Conservation (phyloP, 2,888 invertebrate genomes). For the Agrochola circellaris region DNA sequence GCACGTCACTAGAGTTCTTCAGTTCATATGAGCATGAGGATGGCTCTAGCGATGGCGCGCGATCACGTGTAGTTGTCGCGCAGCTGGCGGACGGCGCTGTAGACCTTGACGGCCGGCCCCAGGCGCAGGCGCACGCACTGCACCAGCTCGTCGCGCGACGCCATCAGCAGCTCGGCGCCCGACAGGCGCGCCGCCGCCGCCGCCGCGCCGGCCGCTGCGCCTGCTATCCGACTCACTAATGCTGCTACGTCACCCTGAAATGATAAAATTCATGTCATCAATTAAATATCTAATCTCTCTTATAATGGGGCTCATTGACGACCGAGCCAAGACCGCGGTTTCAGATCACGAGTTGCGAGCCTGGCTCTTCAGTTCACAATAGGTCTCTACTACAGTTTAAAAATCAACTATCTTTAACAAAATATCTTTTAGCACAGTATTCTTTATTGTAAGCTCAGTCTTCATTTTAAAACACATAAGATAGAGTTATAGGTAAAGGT, state of each 20-base stretch:
- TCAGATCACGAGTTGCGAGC: no score
- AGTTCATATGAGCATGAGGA: constrained; percentile 60
- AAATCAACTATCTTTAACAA: no score
- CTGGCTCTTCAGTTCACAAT: no score
- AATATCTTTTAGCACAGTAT: no score
- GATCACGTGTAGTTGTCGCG: constrained; percentile 76
- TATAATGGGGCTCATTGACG: no score
- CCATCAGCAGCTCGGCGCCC: constrained; percentile 95
- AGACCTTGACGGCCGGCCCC: constrained; percentile 95
- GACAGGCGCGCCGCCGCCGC: constrained; percentile 91
- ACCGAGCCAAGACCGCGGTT: no score
- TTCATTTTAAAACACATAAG: no score
- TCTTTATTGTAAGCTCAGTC: no score
- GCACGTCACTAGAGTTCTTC: constrained; percentile 47
- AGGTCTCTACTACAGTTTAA: no score
- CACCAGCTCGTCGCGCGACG: constrained; percentile 95
- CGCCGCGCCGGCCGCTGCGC: constrained; percentile 77
- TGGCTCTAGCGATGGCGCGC: constrained; percentile 59
- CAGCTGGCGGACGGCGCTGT: constrained; percentile 81
- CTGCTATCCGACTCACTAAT: constrained; percentile 79
- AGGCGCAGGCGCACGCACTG: constrained; percentile 94
- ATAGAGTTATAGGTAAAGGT: no score
- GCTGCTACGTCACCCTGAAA: constrained; percentile 83
- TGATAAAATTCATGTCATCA: neutral
- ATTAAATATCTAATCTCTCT: no score